Conservation (phyloP, 2,797 vertebrate species). For the Rhincodon typus region DNA sequence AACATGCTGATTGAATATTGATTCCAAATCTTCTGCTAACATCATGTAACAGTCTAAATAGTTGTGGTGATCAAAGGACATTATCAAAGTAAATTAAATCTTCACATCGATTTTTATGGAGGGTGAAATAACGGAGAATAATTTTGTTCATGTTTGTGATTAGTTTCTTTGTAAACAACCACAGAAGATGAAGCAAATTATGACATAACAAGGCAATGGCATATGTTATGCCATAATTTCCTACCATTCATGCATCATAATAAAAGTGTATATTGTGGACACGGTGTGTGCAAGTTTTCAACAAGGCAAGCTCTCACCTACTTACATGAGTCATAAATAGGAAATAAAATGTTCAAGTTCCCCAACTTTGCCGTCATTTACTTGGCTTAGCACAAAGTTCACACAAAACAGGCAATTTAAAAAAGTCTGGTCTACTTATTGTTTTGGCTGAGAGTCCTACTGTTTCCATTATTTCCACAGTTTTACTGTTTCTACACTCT, state of each 20-base stretch:
- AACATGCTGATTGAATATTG: background rate
- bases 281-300: background rate
- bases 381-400: background rate
- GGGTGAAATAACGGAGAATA: background rate
- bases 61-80: background rate
- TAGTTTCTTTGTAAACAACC: background rate
- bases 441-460: constrained; percentile 7
- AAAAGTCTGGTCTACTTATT: background rate
- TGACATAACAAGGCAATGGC: background rate
- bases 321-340: background rate
- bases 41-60: background rate
- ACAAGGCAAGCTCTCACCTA: background rate
- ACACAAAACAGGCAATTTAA: background rate
- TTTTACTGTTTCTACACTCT: background rate
- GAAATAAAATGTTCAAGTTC: background rate
- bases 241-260: background rate
- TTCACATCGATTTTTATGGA: background rate
- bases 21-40: background rate
- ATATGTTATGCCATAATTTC: background rate
- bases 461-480: constrained; percentile 1
- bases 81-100: background rate
- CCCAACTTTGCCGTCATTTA: background rate
- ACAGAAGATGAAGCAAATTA: background rate
- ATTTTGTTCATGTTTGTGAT: background rate
- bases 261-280: background rate